Percentiles rank a stretch among this genome's conserved stretches.
phyloP scores from a whole-genome alignment of 2,888 invertebrate species.

The Plagodis dolabraria region DNA sequence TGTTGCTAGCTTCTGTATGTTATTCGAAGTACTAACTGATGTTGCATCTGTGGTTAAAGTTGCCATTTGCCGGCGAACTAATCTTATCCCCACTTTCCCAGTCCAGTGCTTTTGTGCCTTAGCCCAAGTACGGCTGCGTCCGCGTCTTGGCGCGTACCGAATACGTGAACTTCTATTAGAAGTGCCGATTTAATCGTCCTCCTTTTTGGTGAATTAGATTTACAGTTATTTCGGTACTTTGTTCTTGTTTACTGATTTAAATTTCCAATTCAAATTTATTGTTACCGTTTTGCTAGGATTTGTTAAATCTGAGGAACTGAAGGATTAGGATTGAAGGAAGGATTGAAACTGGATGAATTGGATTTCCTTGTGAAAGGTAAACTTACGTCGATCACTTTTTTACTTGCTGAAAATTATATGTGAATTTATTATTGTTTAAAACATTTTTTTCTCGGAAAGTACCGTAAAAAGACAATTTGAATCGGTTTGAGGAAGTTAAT shows the following conservation, averaged over 20 bases:
- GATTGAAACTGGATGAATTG: slow-evolving; percentile 8
- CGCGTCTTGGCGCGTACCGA: slow-evolving; percentile 33
- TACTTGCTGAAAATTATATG: too few relatives aligned
- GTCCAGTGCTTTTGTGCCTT: slow-evolving; percentile 70
- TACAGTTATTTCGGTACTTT: slow-evolving; percentile 8
- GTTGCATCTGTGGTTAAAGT: not conserved
- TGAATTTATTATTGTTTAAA: too few relatives aligned
- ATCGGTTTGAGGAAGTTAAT: too few relatives aligned
- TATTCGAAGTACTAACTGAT: not conserved
- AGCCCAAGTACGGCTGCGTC: slow-evolving; percentile 64
- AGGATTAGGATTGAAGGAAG: too few relatives aligned
- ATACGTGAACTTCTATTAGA: slow-evolving; percentile 9
- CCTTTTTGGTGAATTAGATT: slow-evolving; percentile 2
- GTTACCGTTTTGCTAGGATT: not conserved
- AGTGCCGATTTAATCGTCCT: not conserved
- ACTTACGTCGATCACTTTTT: too few relatives aligned
- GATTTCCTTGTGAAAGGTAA: not conserved
- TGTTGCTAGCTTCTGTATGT: slow-evolving; percentile 48
- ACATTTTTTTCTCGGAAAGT: too few relatives aligned
- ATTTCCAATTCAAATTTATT: not conserved
- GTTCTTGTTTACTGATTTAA: not conserved
- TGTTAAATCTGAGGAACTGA: not conserved
- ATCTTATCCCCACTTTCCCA: slow-evolving; percentile 3
- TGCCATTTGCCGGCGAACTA: slow-evolving; percentile 31
- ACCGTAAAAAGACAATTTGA: too few relatives aligned